These are phyloP conservation scores for Lophura nycthemera DNA, from an alignment of 2,113 vertebrate species.

Conservation along the genomic window DNA sequence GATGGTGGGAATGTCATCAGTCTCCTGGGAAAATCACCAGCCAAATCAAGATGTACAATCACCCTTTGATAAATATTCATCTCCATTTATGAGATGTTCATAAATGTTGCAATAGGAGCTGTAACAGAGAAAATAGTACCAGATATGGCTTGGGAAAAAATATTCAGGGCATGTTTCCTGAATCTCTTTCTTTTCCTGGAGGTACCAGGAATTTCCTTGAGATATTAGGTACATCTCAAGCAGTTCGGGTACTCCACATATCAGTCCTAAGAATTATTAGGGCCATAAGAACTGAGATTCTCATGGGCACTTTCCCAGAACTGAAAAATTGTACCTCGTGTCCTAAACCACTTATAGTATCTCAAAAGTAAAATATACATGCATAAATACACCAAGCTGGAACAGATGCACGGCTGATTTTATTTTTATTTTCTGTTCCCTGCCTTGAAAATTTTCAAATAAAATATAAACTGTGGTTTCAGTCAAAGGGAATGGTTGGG, in stretches of 20 bases:
- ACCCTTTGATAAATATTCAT: not conserved
- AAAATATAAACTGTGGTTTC: not conserved
- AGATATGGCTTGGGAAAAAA: slow-evolving; percentile 2
- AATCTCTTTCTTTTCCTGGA: not conserved
- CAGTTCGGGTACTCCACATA: not conserved
- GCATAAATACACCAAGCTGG: not conserved
- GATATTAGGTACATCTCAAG: not conserved
- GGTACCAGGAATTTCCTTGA: not conserved
- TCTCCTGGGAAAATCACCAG: not conserved
- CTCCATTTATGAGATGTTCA: not conserved
- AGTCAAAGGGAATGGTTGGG: not conserved
- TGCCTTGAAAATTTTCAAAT: not conserved
- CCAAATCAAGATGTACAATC: not conserved
- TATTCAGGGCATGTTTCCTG: not conserved
- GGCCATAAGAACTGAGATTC: not conserved
- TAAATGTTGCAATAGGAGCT: not conserved
- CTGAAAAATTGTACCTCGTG: not conserved
- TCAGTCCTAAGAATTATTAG: not conserved
- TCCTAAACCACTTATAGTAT: not conserved
- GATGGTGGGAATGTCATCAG: not conserved
- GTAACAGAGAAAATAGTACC: not conserved
- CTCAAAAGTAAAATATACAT: not conserved
- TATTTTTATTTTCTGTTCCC: not conserved
- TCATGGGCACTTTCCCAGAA: not conserved
- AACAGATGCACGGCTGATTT: not conserved